A percentile compares a stretch with the other conserved stretches of the same genome.
These are phyloP conservation scores for Andrena cerasifolii DNA, from an alignment of 1,140 invertebrate genomes.

Conservation along the genomic window DNA sequence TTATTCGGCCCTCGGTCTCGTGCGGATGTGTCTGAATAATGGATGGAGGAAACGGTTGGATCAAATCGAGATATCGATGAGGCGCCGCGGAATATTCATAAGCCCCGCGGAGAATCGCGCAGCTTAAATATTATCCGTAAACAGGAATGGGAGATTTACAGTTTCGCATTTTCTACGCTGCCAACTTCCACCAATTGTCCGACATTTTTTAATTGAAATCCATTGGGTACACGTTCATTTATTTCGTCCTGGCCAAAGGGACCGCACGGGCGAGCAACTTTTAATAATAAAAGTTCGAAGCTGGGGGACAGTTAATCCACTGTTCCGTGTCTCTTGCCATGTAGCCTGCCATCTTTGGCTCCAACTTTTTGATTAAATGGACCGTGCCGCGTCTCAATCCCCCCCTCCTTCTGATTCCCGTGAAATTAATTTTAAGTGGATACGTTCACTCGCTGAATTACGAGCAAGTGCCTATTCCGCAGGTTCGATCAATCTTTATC, in stretches of 20 bases:
- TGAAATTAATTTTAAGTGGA: background rate
- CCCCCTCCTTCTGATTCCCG: background rate
- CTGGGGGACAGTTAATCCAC: background rate
- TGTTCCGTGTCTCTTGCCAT: background rate
- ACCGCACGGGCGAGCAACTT: background rate
- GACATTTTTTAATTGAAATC: background rate
- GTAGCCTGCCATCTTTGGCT: background rate
- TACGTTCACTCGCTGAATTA: background rate
- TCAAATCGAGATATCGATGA: slow-evolving; percentile 24
- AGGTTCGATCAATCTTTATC: no score
- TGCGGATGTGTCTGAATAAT: slow-evolving; percentile 37
- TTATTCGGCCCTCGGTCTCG: slow-evolving; percentile 19
- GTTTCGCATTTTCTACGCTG: background rate
- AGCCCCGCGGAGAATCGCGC: background rate
- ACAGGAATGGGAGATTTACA: background rate
- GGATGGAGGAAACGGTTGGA: slow-evolving; percentile 3
- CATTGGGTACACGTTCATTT: background rate
- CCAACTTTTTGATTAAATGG: slow-evolving; percentile 20
- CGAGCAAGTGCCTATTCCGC: no score
- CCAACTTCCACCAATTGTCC: background rate
- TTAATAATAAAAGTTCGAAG: slow-evolving; percentile 14
- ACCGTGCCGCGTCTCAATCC: background rate
- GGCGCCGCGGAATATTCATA: slow-evolving; percentile 22
- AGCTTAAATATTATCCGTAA: background rate
- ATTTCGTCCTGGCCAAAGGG: background rate